phyloP scores from a whole-genome alignment of 2,797 vertebrate genomes.

The Enteromius radiatus region DNA sequence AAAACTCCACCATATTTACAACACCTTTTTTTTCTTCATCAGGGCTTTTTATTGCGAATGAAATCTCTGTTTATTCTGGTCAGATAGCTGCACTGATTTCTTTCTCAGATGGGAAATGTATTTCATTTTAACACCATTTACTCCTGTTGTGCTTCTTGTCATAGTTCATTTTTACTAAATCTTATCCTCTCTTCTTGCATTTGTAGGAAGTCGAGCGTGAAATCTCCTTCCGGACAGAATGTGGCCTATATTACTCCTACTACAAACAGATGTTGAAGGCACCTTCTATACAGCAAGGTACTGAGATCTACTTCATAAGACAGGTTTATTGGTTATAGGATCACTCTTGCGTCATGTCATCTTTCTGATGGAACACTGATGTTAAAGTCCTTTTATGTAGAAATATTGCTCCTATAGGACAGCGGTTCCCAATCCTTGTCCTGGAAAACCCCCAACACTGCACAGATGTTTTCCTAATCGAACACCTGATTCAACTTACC shows the following conservation, averaged over 20 bases:
- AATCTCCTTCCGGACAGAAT: slow-evolving; percentile 98
- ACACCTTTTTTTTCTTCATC: slow-evolving; percentile 12
- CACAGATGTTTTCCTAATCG: neutral
- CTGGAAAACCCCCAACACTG: neutral
- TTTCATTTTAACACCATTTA: slow-evolving; percentile 35
- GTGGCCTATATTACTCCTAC: slow-evolving; percentile 98
- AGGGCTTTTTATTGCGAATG: slow-evolving; percentile 19
- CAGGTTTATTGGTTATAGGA: neutral
- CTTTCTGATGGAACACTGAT: neutral
- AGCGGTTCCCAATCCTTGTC: neutral
- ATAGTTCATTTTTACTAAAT: slow-evolving; percentile 42
- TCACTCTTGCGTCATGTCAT: neutral
- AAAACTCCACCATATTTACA: slow-evolving; percentile 14
- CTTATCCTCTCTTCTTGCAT: slow-evolving; percentile 56
- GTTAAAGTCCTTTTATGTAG: neutral
- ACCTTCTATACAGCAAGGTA: slow-evolving; percentile 91
- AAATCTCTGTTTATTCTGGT: slow-evolving; percentile 34
- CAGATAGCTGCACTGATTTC: slow-evolving; percentile 63
- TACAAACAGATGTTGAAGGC: slow-evolving; percentile 97
- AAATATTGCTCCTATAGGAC: neutral
- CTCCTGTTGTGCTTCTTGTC: slow-evolving; percentile 45
- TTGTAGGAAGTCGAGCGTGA: slow-evolving; percentile 96
- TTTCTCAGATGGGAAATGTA: slow-evolving; percentile 61
- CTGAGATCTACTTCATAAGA: slow-evolving; percentile 26
- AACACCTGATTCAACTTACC: neutral